Base-by-base conservation (phyloP, 35 echinoderm and acorn worm species). In the Apostichopus californicus region DNA sequence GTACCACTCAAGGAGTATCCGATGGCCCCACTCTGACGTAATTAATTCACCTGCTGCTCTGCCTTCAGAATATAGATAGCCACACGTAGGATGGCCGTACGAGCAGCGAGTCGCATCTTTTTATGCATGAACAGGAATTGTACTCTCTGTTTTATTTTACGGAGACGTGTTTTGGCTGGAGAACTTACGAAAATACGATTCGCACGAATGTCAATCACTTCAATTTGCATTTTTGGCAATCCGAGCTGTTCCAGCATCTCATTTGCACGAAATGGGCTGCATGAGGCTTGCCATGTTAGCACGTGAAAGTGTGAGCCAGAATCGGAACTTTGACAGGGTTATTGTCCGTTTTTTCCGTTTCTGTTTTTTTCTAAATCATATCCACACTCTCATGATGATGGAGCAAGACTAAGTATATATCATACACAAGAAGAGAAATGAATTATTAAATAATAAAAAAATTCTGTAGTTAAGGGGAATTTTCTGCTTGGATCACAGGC, bases 1-100 rank as follows among this genome's bases (percentile, higher is more conserved):
- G 34, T 53, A 55, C 55, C 80, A 83, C 80, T 83, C 55, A 55
- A 83, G 80, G 80, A 83, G 80, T 83, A 83, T 83, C 80, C 80
- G 55, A 83, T 83, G 80, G 80, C 80, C 80, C 80, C 18, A 13
- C 25, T 13, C 34, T n/a, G 17, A 3, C 52, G 34, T 83, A 83
- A 83, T 83, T 83, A 83, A 83, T 83, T 83, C 80, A 83, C 80
- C 80, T 83, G 80, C 80, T 83, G 46, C 46, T 68, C 64, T 68
- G 64, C 64, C 18, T 6, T 18, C 9, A 68, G 18, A 46, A 46
- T 46, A 46, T 46, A 46, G 34, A 68, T 18, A 68, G 64, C 64
- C 64, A 11, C 64, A 68, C 64, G 18, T 46, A 46, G 34, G 34
- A 46, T 68, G 64, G 11, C 11, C 18, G 64, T 18, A 68, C 13